Percentiles rank a stretch among this genome's conserved stretches.
Evolutionary conservation across 2,113 vertebrate genomes (phyloP).

Genomic region (Cichladusa arquata): DNA sequence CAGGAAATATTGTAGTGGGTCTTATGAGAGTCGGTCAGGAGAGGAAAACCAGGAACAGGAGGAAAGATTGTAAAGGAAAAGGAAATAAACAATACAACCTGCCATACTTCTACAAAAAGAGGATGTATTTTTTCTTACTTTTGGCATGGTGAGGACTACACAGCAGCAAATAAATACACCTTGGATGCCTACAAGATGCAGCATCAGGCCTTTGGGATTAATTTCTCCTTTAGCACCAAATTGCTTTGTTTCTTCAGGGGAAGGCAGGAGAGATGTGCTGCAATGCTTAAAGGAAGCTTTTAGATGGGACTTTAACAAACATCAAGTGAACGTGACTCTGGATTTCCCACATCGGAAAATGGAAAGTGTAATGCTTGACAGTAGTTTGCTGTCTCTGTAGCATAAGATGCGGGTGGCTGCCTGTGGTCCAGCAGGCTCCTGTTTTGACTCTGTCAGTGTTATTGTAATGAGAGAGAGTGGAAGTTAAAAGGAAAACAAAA

Average conservation of each 20-base stretch:
- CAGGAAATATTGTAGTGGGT: background rate
- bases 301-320: background rate
- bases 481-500: background rate
- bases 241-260: background rate
- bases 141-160: fast-evolving
- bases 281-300: background rate
- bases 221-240: background rate
- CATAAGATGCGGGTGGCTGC: background rate
- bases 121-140: background rate
- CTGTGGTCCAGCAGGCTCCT: background rate
- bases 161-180: background rate
- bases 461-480: background rate
- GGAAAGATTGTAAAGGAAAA: background rate
- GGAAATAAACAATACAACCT: background rate
- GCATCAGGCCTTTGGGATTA: background rate
- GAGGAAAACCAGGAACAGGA: background rate
- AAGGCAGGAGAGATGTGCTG: background rate
- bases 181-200: background rate
- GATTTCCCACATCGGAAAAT: background rate
- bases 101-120: background rate
- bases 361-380: background rate
- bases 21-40: background rate
- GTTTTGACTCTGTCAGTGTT: background rate
- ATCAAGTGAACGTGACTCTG: background rate
- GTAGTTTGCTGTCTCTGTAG: background rate